Conservation (phyloP, 1,140 invertebrate genomes). For the Macrostomum lignano region DNA sequence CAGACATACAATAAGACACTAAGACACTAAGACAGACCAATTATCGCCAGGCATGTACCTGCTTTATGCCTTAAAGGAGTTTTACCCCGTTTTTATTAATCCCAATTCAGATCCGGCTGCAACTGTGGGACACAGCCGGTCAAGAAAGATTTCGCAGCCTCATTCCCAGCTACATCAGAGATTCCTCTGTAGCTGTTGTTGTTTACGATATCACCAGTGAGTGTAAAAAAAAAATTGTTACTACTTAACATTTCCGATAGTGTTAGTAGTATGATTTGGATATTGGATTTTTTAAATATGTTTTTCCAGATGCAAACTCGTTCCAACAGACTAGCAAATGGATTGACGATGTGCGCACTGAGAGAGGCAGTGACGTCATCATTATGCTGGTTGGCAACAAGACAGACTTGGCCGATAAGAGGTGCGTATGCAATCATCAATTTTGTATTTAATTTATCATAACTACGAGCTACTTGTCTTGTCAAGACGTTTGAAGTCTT, state of each 20-base stretch:
- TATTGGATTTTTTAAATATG: too few species aligned
- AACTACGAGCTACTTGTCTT: too few species aligned
- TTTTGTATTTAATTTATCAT: too few species aligned
- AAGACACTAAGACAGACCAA: too few species aligned
- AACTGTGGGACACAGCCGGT: slow-evolving; percentile 92
- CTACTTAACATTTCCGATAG: not conserved
- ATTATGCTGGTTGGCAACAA: slow-evolving; percentile 84
- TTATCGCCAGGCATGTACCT: too few species aligned
- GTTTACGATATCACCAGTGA: slow-evolving; percentile 97
- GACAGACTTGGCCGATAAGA: too few species aligned
- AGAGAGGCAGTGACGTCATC: slow-evolving; percentile 74
- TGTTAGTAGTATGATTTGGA: not conserved
- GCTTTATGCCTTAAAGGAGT: too few species aligned
- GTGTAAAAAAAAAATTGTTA: not conserved
- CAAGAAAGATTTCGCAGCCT: slow-evolving; percentile 88
- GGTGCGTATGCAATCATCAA: too few species aligned
- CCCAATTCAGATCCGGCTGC: slow-evolving; percentile 36
- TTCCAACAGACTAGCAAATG: slow-evolving; percentile 99
- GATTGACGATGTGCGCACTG: slow-evolving; percentile 98
- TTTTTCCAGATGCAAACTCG: slow-evolving; percentile 56
- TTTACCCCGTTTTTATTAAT: too few species aligned
- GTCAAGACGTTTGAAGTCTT: too few species aligned
- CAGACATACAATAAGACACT: too few species aligned
- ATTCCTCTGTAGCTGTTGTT: slow-evolving; percentile 94
- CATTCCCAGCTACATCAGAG: slow-evolving; percentile 93